Base-by-base conservation (phyloP, 2,888 invertebrate species). In the Megalurothrips usitatus region DNA sequence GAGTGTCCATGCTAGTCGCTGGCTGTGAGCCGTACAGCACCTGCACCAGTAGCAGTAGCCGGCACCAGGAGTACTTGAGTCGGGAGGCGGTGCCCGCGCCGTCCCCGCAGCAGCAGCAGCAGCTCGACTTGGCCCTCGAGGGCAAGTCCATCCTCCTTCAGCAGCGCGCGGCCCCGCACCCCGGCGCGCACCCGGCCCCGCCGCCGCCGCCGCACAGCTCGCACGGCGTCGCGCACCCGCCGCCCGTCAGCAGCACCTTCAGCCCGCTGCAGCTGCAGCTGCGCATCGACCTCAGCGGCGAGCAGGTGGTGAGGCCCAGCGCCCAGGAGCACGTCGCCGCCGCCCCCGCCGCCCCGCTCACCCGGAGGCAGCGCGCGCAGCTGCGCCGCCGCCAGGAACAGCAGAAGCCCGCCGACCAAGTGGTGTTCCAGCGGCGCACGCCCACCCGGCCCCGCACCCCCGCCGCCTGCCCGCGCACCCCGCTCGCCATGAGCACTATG, bases 191-290 rank as follows among this genome's bases (percentile, higher is more conserved):
- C 68, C 23, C 68, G 58, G 6, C 58, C 14, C 0, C 58, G 58
- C 58, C 11, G 19, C 58, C 58, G 58, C 58, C 58, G 58, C 58
- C 11, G 58, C 58, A 52, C 52, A 12, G 58, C 58, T 11, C 58
- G 58, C 34, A 43, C 34, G 34, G 34, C 34, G 34, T 43, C 52
- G 52, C 6, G 58, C 58, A 17, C 58, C 19, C 14, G 14, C 68
- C 23, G 68, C 23, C 68, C 68, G 68, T 12, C 23, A 26, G 26
- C 68, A 75, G 12, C 23, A 75, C 26, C 68, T 75, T 75, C 68
- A 75, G 68, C 68, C 68, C 68, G 26, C 68, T 75, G 68, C 68
- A 75, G 68, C 68, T 68, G 68, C 68, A 68, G 68, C 68, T 75
- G 68, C 23, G 68, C 23, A 75, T 75, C 68, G 68, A 75, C 26